These are phyloP conservation scores for Pampusana beccarii DNA, from an alignment of 2,113 vertebrate genomes.

Conservation along the genomic window DNA sequence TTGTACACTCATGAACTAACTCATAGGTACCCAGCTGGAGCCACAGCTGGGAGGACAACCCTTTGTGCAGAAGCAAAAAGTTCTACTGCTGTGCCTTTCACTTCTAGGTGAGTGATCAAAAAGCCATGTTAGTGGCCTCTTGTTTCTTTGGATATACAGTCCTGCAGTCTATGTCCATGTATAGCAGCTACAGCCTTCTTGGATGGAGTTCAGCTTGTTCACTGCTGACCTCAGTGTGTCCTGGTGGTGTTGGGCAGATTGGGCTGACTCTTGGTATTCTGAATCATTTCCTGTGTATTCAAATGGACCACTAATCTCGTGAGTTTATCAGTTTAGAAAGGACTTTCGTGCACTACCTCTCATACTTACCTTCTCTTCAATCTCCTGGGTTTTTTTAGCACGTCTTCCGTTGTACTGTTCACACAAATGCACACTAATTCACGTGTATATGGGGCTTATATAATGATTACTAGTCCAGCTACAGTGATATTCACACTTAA, in stretches of 20 bases:
- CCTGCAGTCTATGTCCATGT: background rate
- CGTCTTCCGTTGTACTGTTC: background rate
- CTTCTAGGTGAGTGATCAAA: background rate
- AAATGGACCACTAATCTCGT: background rate
- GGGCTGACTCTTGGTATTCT: background rate
- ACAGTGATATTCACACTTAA: background rate
- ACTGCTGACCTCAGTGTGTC: background rate
- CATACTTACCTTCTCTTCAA: background rate
- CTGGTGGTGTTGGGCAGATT: background rate
- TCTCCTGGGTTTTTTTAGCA: background rate
- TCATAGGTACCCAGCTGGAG: background rate
- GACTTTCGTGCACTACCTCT: background rate
- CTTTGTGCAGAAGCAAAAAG: background rate
- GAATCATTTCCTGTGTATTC: background rate
- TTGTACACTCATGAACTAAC: background rate
- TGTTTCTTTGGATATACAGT: background rate
- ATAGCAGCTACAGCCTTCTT: background rate
- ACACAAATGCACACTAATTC: background rate
- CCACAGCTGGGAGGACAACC: background rate
- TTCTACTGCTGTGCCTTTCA: background rate
- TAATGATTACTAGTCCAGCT: background rate
- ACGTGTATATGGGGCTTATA: rapidly evolving
- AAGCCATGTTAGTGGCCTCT: background rate
- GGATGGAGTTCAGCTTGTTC: background rate
- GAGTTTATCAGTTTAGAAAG: background rate